Evolutionary conservation across 2,888 invertebrate species (phyloP), one percentile per base, ranked within the genome.

Genomic region (Papilio protenor): DNA sequence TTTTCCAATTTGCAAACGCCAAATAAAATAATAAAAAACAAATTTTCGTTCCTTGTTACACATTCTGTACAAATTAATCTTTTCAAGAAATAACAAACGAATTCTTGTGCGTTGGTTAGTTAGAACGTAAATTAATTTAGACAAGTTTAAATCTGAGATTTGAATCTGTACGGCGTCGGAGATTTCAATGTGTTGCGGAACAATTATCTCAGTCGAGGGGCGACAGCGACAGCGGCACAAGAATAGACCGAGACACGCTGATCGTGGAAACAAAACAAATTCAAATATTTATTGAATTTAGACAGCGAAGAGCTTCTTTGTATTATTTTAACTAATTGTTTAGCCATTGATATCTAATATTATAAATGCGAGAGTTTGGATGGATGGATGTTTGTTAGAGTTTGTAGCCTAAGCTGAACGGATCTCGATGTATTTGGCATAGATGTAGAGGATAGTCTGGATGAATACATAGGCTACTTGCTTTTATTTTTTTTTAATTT

Each of bases 81-180:
- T 8, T 55, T 55, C 12, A 40, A 27, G n/a, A 57, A 57, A 33
- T 61, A 66, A 78, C 23, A 21, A 75, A 64, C 27, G 14, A 75
- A 75, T 55, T 18, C 64, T 55, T 66, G 61, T 72, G 64, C 61
- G 71, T 12, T 27, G 47, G 21, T 64, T 52, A 71, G 75, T 40
- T 75, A 33, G 40, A 61, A 64, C 11, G 72, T 10, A 64, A 75
- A 75, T 78, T 78, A 78, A 78, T 75, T 72, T 72, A 57, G 78
- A 78, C 75, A 72, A 77, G 71, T 78, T 78, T 75, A 78, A 78
- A 78, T 75, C 47, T 64, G 45, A 71, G 71, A 74, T 75, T 75
- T 61, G 52, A 72, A 78, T 75, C 74, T 72, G 71, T 52, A 75
- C 55, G 70, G 77, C 55, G 77, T 78, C 75, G 74, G 77, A 78